Base-by-base conservation (phyloP, 2,113 vertebrate genomes). In the Xenopus laevis region DNA sequence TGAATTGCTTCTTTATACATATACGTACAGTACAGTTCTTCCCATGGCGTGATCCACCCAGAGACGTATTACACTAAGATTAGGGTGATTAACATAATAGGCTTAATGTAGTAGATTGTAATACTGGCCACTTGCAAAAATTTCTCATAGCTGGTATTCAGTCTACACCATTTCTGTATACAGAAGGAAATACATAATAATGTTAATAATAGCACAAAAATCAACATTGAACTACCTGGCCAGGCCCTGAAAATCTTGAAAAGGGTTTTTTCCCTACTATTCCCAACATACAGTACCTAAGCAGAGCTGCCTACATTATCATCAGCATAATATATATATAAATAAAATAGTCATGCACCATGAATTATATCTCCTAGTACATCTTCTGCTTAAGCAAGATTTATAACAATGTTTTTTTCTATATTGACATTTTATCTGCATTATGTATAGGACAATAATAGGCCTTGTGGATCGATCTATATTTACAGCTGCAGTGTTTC, bases 61-160 rank as follows among this genome's bases (percentile, higher is more conserved):
- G 46, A 75, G 65, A 45, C 44, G 57, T n/a, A 68, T 75, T 75
- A 75, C 13, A 16, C 46, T 53, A 23, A 68, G 45, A 68, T 75
- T 68, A 75, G 16, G 44, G 57, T 52, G 65, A 75, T 75, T 75
- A 75, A 60, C 72, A 68, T 60, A 75, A 75, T 75, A 75, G 65
- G 57, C 65, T 75, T 75, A 75, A 50, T 6, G 18, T 23, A 40
- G 73, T 63, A 63, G 65, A 63, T 69, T 53, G 18, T n/a, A 45
- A 62, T 17, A 61, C 57, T 17, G 27, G 58, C 16, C 46, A 76
- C 73, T 69, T 53, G 58, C 23, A 69, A 76, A 45, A 53, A 69
- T 62, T 68, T 67, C 18, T 44, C 12, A 40, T 40, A 62, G 50
- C n/a, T 7, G 27, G n/a, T 4, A 10, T 33, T 68, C 21, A 33